Evolutionary conservation across 2,888 invertebrate genomes (phyloP), one percentile per base, ranked within the genome.

Genomic region (Creontiades dilutus): DNA sequence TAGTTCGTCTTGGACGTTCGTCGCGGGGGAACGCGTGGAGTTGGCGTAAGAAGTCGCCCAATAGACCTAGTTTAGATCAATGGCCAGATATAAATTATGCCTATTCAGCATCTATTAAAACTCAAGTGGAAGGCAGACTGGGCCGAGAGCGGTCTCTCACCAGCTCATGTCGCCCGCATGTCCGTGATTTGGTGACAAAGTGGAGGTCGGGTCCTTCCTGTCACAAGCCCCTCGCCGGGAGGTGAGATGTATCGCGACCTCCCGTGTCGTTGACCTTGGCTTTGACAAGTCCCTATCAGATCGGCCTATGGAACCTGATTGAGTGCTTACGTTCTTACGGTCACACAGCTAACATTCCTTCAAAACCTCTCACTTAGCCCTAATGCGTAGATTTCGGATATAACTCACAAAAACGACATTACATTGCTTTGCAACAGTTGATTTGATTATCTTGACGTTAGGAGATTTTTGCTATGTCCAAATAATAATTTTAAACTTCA

Each of bases 101-200:
- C 81, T 81, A 81, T 81, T 81, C 81, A 81, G 47, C 81, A 81
- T 81, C 81, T 81, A 81, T 81, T 81, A 81, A 81, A 81, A 81
- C 57, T 81, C 81, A 81, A 81, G 81, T 81, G 81, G 81, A 23
- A 37, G 47, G 57, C 57, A n/a, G 57, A 7, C 57, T n/a, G n/a
- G 57, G n/a, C 16, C n/a, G 57, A n/a, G 57, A n/a, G 57, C 7
- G 57, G 57, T n/a, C n/a, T n/a, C 57, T 57, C n/a, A 14, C 7
- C 52, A 16, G 14, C 57, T 57, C 57, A 37, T 37, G 37, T 57
- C n/a, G 19, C 57, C 57, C 57, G 57, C 57, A 57, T 57, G 57
- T 5, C 57, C 57, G 57, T 57, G 57, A 57, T 57, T 57, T 57
- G 57, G 57, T 52, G 52, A 52, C 52, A 52, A 52, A 52, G 52